Conservation (phyloP, 2,888 invertebrate species). For the Cylloceria caligata region DNA sequence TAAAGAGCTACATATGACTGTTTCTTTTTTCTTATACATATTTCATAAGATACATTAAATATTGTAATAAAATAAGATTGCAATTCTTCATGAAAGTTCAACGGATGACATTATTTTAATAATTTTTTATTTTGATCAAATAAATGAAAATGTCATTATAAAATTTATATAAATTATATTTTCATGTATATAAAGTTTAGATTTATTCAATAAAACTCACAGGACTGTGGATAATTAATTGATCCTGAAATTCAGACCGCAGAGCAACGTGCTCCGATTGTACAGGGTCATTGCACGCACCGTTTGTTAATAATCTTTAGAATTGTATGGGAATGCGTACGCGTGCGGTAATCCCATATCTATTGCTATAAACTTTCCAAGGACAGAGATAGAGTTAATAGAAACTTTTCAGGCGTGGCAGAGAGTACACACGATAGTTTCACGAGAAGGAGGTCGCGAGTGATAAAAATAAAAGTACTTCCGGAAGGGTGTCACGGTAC, state of each 20-base stretch:
- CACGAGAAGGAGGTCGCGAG: conserved; percentile 34
- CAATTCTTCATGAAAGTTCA: no score
- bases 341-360: background rate
- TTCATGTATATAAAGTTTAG: no score
- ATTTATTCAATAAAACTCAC: no score
- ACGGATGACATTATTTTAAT: no score
- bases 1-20: background rate
- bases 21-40: background rate
- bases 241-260: background rate
- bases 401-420: conserved; percentile 26
- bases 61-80: no score
- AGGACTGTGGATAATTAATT: no score
- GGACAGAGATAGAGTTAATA: conserved; percentile 14
- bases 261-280: background rate
- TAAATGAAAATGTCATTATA: no score
- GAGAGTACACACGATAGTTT: conserved; percentile 16
- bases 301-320: background rate
- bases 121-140: no score
- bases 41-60: background rate
- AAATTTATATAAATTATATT: no score
- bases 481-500: conserved; percentile 38
- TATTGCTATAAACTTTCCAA: background rate
- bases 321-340: conserved; percentile 19
- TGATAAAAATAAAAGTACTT: conserved; percentile 50
- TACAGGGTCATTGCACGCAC: conserved; percentile 33